Conservation (phyloP, 2,797 vertebrate species). For the Peromyscus aztecus region DNA sequence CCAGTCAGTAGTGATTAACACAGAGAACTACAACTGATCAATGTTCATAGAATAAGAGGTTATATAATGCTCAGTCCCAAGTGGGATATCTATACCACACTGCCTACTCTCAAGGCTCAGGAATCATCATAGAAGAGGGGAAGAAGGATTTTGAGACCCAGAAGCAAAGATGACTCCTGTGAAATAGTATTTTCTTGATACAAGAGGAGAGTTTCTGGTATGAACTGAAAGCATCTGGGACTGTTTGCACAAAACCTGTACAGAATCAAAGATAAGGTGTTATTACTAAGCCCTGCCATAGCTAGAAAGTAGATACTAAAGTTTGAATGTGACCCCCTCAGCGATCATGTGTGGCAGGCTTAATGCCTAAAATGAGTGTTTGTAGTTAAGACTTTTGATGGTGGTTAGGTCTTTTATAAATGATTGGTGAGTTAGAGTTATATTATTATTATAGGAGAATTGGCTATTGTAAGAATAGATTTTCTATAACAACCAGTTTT, state of each 20-base stretch:
- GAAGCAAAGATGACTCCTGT: background rate
- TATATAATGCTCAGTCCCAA: too few species aligned
- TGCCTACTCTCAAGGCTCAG: background rate
- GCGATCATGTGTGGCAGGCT: background rate
- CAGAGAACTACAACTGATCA: background rate
- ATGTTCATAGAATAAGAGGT: background rate
- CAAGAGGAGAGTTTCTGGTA: background rate
- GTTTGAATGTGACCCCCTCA: background rate
- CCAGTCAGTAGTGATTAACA: background rate
- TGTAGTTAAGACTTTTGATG: background rate
- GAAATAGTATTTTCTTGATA: background rate
- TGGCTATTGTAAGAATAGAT: background rate
- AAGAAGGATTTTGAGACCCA: background rate
- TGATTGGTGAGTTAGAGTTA: background rate
- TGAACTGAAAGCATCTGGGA: background rate
- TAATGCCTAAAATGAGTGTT: background rate
- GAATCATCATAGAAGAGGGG: background rate
- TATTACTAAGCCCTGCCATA: background rate
- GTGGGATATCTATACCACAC: background rate
- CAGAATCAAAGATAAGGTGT: background rate
- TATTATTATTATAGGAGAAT: too few species aligned
- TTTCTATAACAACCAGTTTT: background rate
- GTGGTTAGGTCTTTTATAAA: background rate
- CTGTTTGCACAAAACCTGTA: background rate
- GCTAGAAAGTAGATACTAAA: background rate